Evolutionary conservation across 2,888 invertebrate species (phyloP).

Genomic region (Merodon equestris): DNA sequence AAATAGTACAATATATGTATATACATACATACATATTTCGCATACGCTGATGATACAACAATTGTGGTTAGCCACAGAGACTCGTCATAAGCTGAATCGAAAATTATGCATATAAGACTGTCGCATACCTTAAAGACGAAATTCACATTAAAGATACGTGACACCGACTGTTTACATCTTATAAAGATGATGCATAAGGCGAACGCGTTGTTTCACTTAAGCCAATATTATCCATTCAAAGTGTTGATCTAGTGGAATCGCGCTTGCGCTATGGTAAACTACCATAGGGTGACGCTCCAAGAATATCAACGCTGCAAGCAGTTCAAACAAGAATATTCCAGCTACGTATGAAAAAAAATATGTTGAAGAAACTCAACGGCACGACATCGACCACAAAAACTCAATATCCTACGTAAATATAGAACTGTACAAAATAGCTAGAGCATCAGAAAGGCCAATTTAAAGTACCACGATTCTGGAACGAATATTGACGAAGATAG

Average conservation of each 20-base stretch:
- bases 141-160: background rate
- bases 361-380: background rate
- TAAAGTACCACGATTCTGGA: constrained; percentile 1
- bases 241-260: background rate
- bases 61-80: too few relatives aligned
- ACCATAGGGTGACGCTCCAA: constrained; percentile 1
- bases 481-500: background rate
- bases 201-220: background rate
- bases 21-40: too few relatives aligned
- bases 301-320: constrained; percentile 5
- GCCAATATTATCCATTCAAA: background rate
- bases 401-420: too few relatives aligned
- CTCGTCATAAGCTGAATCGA: background rate
- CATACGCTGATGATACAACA: too few relatives aligned
- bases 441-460: background rate
- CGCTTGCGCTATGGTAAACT: background rate
- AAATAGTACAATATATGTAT: too few relatives aligned
- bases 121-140: background rate
- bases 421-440: background rate
- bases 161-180: background rate
- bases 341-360: background rate
- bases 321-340: background rate
- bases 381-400: background rate
- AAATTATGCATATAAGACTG: background rate
- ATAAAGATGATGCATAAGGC: constrained; percentile 1